Base-by-base conservation (phyloP, 2,888 invertebrate species). In the Zaprionus obscuricornis region DNA sequence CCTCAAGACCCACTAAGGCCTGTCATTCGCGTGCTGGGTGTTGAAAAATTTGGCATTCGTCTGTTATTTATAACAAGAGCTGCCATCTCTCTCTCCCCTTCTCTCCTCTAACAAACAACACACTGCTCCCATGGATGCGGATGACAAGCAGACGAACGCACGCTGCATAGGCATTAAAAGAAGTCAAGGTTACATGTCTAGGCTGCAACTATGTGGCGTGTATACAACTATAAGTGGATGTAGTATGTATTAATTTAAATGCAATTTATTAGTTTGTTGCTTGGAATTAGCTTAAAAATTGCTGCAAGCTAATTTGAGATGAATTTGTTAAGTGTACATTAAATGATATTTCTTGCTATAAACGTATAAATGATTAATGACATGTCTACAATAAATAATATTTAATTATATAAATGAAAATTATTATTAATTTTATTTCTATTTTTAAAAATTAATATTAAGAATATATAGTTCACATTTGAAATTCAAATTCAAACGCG, bases 1-100 rank as follows among this genome's bases (percentile, higher is more conserved):
- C 11, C 24, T 22, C 50, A 33, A 39, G 40, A 13, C 14, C 2
- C n/a, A 3, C 1, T 1, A 50, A 11, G 55, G 29, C 74, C 8
- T 58, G 65, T 74, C 56, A 66, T 47, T 82, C 66, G 76, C 62
- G 73, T 69, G 64, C 75, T 62, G 81, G 64, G 84, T 79, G 78
- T 83, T 83, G 84, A 83, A 79, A 79, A 64, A 65, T 68, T 73
- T 76, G 71, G 74, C 71, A 66, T 71, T 71, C 43, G 71, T 51
- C 71, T 74, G 66, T 71, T 74, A 56, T 71, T 70, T 74, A 74
- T 74, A 74, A 70, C 70, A 74, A 74, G 74, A 60, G 46, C 65
- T 54, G 51, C 22, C 46, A 39, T 20, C n/a, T 13, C 34, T 13
- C n/a, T 17, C 11, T 34, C 34, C n/a, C 16, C 1, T 34, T 34